These are phyloP conservation scores for Emydocephalus ijimae DNA, from an alignment of 2,113 vertebrate species.

Conservation along the genomic window DNA sequence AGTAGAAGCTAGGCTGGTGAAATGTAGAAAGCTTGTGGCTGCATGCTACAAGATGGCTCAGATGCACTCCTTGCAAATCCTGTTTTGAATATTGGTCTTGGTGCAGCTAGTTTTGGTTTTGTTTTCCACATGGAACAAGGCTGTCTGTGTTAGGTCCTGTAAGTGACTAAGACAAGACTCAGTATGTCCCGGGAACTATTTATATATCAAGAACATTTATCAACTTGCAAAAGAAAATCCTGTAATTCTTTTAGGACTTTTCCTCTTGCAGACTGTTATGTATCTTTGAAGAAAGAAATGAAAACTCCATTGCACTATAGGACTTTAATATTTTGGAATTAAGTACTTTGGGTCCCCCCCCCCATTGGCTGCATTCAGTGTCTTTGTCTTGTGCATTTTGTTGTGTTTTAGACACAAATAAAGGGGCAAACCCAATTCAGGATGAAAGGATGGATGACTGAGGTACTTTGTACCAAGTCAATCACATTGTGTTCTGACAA, in stretches of 20 bases:
- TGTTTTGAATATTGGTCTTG: neutral
- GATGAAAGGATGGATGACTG: neutral
- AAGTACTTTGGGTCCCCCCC: neutral
- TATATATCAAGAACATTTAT: neutral
- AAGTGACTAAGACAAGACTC: neutral
- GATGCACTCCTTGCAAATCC: neutral
- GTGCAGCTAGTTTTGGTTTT: neutral
- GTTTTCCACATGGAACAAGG: neutral
- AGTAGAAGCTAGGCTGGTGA: neutral
- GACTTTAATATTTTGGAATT: neutral
- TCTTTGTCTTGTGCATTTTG: neutral
- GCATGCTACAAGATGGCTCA: neutral
- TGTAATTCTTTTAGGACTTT: neutral
- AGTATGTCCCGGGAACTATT: neutral
- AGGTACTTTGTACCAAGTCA: neutral
- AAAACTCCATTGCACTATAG: neutral
- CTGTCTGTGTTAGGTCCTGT: neutral
- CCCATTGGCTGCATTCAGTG: neutral
- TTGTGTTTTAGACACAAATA: neutral
- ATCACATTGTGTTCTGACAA: neutral
- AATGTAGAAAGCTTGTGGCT: neutral
- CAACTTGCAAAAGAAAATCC: neutral
- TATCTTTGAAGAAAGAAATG: too few relatives aligned
- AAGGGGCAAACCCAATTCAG: neutral
- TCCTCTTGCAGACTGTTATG: neutral